These are phyloP conservation scores for Dissostichus mawsoni DNA, from an alignment of 2,113 vertebrate species.

Conservation along the genomic window DNA sequence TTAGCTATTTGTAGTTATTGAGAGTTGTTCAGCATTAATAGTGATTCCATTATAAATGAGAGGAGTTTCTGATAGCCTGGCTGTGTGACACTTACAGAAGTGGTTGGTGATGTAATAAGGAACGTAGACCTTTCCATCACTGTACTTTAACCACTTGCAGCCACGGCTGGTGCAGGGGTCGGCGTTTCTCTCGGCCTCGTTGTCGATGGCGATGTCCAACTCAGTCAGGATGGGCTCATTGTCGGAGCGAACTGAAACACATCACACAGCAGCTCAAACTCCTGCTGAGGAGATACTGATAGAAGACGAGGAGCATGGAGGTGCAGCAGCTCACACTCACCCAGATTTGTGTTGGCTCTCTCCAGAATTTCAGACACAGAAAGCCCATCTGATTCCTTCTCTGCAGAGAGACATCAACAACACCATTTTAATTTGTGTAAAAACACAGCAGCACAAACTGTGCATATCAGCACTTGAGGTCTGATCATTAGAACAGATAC, in stretches of 20 bases:
- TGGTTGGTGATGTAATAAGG: conserved; percentile 73
- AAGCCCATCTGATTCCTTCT: conserved; percentile 30
- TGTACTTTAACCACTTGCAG: conserved; percentile 66
- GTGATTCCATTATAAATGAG: too few relatives aligned
- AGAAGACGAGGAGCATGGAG: background rate
- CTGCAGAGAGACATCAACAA: conserved; percentile 13
- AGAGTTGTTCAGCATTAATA: too few relatives aligned
- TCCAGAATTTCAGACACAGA: conserved; percentile 63
- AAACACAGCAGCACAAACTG: background rate
- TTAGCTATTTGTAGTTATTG: too few relatives aligned
- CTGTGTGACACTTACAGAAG: conserved; percentile 64
- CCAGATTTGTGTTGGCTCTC: conserved; percentile 59
- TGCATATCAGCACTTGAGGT: background rate
- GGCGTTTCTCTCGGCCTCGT: conserved; percentile 62
- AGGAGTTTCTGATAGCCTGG: too few relatives aligned
- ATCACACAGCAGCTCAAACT: background rate
- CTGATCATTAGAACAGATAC: background rate
- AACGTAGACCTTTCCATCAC: conserved; percentile 73
- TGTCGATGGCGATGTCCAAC: conserved; percentile 64
- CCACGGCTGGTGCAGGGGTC: conserved; percentile 69
- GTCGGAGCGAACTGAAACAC: conserved; percentile 38
- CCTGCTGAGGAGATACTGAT: background rate
- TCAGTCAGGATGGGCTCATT: conserved; percentile 40
- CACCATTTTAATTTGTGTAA: background rate
- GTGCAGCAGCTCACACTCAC: conserved; percentile 43